Conservation (phyloP, 2,888 invertebrate species). For the Malachius bipustulatus region DNA sequence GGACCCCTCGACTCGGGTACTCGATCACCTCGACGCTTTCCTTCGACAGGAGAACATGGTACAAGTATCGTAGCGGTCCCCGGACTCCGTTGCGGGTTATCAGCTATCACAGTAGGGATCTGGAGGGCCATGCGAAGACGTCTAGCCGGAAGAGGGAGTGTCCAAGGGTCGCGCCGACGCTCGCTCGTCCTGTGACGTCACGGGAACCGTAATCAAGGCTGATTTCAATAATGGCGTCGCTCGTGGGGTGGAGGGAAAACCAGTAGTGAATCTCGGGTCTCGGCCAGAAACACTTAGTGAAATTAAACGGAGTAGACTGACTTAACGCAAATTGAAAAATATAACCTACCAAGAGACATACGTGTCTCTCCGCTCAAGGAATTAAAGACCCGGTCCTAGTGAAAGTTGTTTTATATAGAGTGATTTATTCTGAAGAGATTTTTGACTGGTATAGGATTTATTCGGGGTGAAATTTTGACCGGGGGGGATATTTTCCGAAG, state of each 20-base stretch:
- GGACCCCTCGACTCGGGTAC: too few species aligned
- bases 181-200: constrained; percentile 36
- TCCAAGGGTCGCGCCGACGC: constrained; percentile 34
- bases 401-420: too few species aligned
- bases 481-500: too few species aligned
- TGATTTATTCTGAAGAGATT: too few species aligned
- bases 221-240: constrained; percentile 41
- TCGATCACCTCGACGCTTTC: not conserved
- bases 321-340: constrained; percentile 34
- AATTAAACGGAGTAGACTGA: constrained; percentile 34
- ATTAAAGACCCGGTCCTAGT: too few species aligned
- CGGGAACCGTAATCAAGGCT: constrained; percentile 36
- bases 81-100: too few species aligned
- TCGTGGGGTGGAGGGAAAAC: constrained; percentile 18
- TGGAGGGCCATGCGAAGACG: too few species aligned
- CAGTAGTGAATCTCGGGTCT: constrained; percentile 32
- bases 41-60: constrained; percentile 9
- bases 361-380: constrained; percentile 16
- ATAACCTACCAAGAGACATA: constrained; percentile 29
- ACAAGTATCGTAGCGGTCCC: too few species aligned
- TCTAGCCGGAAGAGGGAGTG: constrained; percentile 30
- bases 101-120: too few species aligned
- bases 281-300: constrained; percentile 34
- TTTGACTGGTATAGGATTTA: too few species aligned
- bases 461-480: too few species aligned